These are phyloP conservation scores for Sprattus sprattus DNA, from an alignment of 2,113 vertebrate species.

Conservation along the genomic window DNA sequence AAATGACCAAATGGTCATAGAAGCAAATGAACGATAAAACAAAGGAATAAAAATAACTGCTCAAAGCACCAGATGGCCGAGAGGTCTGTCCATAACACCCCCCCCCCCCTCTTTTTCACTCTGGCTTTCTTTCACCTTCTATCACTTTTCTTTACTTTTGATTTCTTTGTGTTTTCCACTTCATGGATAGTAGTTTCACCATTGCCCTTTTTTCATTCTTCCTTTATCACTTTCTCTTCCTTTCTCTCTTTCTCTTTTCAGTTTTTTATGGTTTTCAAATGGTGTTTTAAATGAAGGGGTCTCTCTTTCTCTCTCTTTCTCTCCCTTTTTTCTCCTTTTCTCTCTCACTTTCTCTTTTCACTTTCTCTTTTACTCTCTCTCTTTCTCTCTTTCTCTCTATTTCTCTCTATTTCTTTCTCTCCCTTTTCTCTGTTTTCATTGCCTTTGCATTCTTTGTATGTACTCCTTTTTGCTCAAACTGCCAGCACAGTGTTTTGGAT, in stretches of 20 bases:
- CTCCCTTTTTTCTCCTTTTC: constrained; percentile 24
- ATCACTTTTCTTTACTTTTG: neutral
- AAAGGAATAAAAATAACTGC: neutral
- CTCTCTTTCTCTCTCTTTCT: constrained; percentile 41
- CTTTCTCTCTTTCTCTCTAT: neutral
- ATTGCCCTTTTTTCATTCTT: neutral
- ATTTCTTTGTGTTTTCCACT: neutral
- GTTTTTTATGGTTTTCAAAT: neutral
- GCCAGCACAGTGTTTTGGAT: neutral
- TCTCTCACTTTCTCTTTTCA: neutral
- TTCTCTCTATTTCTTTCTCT: neutral
- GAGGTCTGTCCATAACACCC: neutral
- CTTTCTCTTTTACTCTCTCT: neutral
- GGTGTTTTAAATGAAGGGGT: no score
- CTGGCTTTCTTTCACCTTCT: neutral
- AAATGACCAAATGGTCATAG: neutral
- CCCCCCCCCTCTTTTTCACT: neutral
- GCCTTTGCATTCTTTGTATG: neutral
- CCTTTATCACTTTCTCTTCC: neutral
- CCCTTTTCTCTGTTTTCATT: neutral
- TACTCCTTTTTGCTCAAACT: neutral
- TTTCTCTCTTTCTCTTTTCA: neutral
- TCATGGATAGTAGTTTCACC: no score
- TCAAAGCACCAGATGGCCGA: neutral
- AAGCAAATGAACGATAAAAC: neutral